Base-by-base conservation (phyloP, 2,113 vertebrate species). In the Macheiramphus alcinus region DNA sequence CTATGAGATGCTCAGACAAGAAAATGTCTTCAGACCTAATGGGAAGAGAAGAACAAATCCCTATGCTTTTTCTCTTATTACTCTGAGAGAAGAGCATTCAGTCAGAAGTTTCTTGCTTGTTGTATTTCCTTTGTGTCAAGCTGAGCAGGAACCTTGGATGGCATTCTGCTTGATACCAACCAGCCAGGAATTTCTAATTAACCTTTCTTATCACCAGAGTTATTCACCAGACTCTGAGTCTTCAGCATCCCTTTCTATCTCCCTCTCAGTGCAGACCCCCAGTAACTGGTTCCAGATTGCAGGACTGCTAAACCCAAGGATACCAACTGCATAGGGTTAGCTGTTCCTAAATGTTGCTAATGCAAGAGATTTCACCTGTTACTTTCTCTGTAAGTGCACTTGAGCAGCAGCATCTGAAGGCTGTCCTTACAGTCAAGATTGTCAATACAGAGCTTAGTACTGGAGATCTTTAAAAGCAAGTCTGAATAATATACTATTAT, bases 241-340 rank as follows among this genome's bases (percentile, higher is more conserved):
- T 71, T 34, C 27, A 52, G 15, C n/a, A 36, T 58, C 13, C 23
- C 17, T 43, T 76, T 55, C 18, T 23, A 2, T 45, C 14, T 80
- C 15, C 5, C 1, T n/a, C 12, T 32, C 3, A 26, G 21, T 22
- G 7, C 9, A 29, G 16, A 47, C 11, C 3, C 16, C 6, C 21
- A 26, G 6, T 6, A 59, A 14, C 1, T 22, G 25, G 11, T 55
- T 58, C 25, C 25, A 32, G 3, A 55, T 48, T 72, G 18, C 52
- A 45, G 43, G 67, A 42, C 8, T 34, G 29, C 16, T 73, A 55
- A 52, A 7, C 13, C 5, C 29, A 31, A 58, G 23, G 18, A 67
- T 43, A 27, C 10, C 18, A 36, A 4, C 9, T 56, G 12, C 62
- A n/a, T 4, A 27, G 55, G 11, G 16, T 53, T 61, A 40, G 32